Evolutionary conservation across 2,888 invertebrate species (phyloP).

Genomic region (Lomographa bimaculata): DNA sequence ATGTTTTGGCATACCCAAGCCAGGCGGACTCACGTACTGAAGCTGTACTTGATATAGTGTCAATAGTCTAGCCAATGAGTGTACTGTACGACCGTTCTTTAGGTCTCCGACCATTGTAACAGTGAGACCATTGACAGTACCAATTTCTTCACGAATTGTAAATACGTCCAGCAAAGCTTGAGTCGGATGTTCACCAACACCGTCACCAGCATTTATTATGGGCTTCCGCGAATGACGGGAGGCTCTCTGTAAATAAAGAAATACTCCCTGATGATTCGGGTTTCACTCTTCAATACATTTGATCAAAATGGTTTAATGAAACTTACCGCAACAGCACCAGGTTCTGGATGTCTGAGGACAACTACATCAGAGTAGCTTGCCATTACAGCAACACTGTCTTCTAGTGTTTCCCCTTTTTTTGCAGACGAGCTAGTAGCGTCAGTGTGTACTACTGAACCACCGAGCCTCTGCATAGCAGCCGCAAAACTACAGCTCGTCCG

Average conservation of each 20-base stretch:
- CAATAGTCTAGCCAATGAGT: slow-evolving; percentile 96
- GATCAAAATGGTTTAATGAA: background rate
- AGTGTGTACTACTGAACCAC: slow-evolving; percentile 95
- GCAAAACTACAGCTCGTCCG: slow-evolving; percentile 98
- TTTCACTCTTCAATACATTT: too few species aligned
- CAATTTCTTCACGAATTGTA: slow-evolving; percentile 99
- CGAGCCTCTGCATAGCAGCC: slow-evolving; percentile 98
- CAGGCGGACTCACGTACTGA: slow-evolving; percentile 94
- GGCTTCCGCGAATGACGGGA: slow-evolving; percentile 93
- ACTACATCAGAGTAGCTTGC: slow-evolving; percentile 97
- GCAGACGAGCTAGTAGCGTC: slow-evolving; percentile 96
- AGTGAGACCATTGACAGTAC: slow-evolving; percentile 98
- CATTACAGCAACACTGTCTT: slow-evolving; percentile 93
- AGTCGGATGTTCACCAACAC: slow-evolving; percentile 98
- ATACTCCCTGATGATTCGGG: background rate
- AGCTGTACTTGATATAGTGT: slow-evolving; percentile 97
- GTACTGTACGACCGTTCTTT: slow-evolving; percentile 98
- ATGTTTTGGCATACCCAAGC: slow-evolving; percentile 95
- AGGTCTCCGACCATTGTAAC: slow-evolving; percentile 99
- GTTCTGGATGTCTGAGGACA: slow-evolving; percentile 96
- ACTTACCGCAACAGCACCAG: slow-evolving; percentile 94
- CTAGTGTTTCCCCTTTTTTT: slow-evolving; percentile 97
- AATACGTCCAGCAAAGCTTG: slow-evolving; percentile 99
- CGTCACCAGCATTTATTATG: slow-evolving; percentile 99
- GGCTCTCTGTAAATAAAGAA: slow-evolving; percentile 85